phyloP scores from a whole-genome alignment of 2,797 vertebrate species.

The Tragelaphus oryx region DNA sequence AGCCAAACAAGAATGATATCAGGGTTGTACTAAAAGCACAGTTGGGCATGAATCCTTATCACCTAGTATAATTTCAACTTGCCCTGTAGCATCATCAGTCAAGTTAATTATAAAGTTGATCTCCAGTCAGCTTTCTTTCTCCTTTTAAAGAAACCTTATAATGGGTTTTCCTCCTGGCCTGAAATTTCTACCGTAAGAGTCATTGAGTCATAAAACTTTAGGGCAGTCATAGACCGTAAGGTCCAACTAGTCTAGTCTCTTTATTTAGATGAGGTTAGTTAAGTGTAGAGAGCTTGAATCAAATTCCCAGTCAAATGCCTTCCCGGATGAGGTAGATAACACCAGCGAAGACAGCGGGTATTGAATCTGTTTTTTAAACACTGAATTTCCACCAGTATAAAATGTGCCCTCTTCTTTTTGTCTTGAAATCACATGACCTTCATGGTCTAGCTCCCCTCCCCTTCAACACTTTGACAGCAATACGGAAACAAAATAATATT shows the following conservation, averaged over 20 bases:
- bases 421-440: not conserved
- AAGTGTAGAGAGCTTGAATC: conserved; percentile 28
- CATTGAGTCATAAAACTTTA: conserved; percentile 44
- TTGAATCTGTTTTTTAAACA: conserved; percentile 34
- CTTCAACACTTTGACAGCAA: not conserved
- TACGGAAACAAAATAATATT: not conserved
- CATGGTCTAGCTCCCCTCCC: not conserved
- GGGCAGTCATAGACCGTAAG: not conserved
- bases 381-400: not conserved
- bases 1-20: conserved; percentile 54
- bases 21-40: conserved; percentile 50
- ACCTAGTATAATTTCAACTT: conserved; percentile 40
- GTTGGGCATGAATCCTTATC: conserved; percentile 48
- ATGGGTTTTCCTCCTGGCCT: conserved; percentile 35
- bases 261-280: conserved; percentile 37
- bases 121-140: conserved; percentile 22
- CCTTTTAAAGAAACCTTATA: conserved; percentile 49
- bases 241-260: not conserved
- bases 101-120: conserved; percentile 43
- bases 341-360: not conserved
- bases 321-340: not conserved
- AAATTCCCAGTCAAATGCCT: conserved; percentile 26
- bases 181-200: conserved; percentile 21
- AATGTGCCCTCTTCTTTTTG: not conserved
- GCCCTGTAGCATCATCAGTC: conserved; percentile 25